These are phyloP conservation scores for Callionymus lyra DNA, from an alignment of 2,113 vertebrate species.

Conservation along the genomic window DNA sequence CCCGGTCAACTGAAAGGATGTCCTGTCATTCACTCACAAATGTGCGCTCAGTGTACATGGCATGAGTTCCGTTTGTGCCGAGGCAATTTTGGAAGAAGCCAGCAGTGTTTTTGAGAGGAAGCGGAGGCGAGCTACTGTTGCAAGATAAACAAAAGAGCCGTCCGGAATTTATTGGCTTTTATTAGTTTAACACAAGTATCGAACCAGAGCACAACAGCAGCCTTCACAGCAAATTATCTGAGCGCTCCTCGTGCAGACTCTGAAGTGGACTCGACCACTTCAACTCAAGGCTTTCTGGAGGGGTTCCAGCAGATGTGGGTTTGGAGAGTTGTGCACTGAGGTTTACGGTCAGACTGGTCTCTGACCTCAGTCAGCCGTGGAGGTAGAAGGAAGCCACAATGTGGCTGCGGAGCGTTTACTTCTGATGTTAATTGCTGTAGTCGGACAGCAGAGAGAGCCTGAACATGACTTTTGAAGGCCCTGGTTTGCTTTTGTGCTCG, in stretches of 20 bases:
- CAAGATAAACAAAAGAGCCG: slow-evolving; percentile 31
- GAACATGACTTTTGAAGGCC: too few species aligned
- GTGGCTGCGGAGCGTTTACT: slow-evolving; percentile 15
- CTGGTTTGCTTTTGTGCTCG: too few species aligned
- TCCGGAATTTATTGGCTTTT: slow-evolving; percentile 48
- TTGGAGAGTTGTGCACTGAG: slow-evolving; percentile 50
- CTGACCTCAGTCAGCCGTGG: slow-evolving; percentile 31
- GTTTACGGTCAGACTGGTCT: slow-evolving; percentile 53
- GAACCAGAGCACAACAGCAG: too few species aligned
- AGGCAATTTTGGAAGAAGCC: slow-evolving; percentile 48
- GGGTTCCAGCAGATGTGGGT: slow-evolving; percentile 57
- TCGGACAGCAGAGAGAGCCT: too few species aligned
- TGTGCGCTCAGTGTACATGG: slow-evolving; percentile 39
- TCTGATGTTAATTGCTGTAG: too few species aligned
- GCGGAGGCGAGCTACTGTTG: slow-evolving; percentile 34
- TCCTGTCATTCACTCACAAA: slow-evolving; percentile 58
- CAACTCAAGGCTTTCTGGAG: slow-evolving; percentile 24
- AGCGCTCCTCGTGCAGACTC: slow-evolving; percentile 15
- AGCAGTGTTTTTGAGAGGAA: slow-evolving; percentile 39
- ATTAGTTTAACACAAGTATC: slow-evolving; percentile 49
- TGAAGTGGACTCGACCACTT: slow-evolving; percentile 37
- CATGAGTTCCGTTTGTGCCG: slow-evolving; percentile 39
- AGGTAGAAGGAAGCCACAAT: slow-evolving; percentile 49
- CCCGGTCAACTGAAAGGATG: slow-evolving; percentile 51
- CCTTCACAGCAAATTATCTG: background rate